Conservation (phyloP, 2,888 invertebrate species). For the Salticus scenicus region DNA sequence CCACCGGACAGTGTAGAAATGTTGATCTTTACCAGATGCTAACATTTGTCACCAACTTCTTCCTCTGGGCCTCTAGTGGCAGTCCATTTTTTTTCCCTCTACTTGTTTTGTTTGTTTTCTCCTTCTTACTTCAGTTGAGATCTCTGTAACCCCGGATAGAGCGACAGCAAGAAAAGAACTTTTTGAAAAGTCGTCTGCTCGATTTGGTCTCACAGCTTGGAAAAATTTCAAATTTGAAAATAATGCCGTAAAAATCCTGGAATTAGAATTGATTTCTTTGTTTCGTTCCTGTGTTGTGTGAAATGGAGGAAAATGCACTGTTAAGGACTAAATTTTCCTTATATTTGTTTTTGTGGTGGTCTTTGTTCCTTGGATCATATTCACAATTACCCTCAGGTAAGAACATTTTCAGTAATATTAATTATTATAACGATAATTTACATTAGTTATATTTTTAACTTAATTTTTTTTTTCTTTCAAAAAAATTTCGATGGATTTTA, state of each 20-base stretch:
- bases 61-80: constrained; percentile 42
- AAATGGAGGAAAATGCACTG: constrained; percentile 29
- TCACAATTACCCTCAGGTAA: constrained; percentile 61
- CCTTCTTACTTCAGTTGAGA: constrained; percentile 23
- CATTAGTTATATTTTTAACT: too few species aligned
- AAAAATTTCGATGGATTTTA: too few species aligned
- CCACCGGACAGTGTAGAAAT: constrained; percentile 55
- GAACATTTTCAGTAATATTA: background rate
- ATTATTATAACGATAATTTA: too few species aligned
- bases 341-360: constrained; percentile 35
- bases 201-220: background rate
- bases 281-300: background rate
- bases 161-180: constrained; percentile 1
- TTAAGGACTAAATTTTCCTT: constrained; percentile 31
- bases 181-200: constrained; percentile 31
- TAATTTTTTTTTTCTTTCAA: too few species aligned
- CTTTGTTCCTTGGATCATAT: constrained; percentile 25
- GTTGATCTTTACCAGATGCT: constrained; percentile 65
- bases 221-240: background rate
- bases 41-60: constrained; percentile 52
- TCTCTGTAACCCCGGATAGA: constrained; percentile 30
- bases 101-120: constrained; percentile 5
- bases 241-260: background rate
- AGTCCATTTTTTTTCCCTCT: constrained; percentile 18
- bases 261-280: background rate